A percentile compares a stretch with the other conserved stretches of the same genome.
Conservation (phyloP, 1,140 invertebrate species). For the Leptopilina boulardi region DNA sequence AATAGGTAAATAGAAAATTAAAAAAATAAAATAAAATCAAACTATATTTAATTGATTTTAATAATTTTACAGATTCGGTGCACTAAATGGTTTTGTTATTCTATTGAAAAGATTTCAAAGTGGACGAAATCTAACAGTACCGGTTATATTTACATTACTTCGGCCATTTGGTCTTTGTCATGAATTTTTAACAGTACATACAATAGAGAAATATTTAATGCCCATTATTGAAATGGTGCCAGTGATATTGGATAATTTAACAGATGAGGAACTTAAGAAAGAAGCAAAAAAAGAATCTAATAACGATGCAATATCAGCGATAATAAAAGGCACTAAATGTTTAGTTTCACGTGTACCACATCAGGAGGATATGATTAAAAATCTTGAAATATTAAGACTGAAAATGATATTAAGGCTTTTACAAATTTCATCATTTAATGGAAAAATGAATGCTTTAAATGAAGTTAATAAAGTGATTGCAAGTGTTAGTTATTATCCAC, state of each 20-base stretch:
- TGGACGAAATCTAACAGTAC: conserved; percentile 84
- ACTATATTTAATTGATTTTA: too few relatives aligned
- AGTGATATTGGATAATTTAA: conserved; percentile 92
- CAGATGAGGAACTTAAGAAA: conserved; percentile 98
- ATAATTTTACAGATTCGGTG: conserved; percentile 90
- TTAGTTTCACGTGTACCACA: conserved; percentile 87
- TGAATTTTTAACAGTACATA: conserved; percentile 92
- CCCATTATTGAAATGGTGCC: conserved; percentile 95
- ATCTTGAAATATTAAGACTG: conserved; percentile 95
- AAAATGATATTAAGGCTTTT: conserved; percentile 97
- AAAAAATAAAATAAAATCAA: conserved; percentile 8
- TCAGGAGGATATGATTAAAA: conserved; percentile 90
- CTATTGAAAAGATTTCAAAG: conserved; percentile 91
- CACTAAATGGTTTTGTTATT: conserved; percentile 91
- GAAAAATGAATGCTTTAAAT: conserved; percentile 99
- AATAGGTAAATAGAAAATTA: conserved; percentile 81
- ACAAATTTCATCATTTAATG: conserved; percentile 98
- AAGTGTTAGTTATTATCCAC: conserved; percentile 91
- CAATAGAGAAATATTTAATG: conserved; percentile 94
- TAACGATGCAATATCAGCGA: conserved; percentile 93
- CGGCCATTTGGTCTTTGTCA: conserved; percentile 95
- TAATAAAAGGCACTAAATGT: conserved; percentile 93
- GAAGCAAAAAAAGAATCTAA: conserved; percentile 97
- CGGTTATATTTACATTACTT: conserved; percentile 89
- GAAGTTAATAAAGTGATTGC: conserved; percentile 99